Percentiles rank a stretch among this genome's conserved stretches.
phyloP scores from a whole-genome alignment of 1,140 invertebrate genomes.

The Drosophila suzukii region DNA sequence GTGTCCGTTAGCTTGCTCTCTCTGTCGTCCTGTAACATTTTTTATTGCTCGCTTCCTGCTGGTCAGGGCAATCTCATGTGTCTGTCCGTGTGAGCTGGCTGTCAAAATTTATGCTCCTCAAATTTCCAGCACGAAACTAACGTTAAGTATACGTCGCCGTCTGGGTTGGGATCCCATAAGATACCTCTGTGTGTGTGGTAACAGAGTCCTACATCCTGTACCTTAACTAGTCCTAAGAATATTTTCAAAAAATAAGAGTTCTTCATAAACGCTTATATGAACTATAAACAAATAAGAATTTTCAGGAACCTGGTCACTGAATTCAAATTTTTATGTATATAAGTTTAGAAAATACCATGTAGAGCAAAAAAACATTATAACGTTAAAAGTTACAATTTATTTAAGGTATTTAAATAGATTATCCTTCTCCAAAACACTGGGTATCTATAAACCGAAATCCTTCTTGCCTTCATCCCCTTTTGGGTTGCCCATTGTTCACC shows the following conservation, averaged over 20 bases:
- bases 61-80: slow-evolving; percentile 45
- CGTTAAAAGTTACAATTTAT: too few species aligned
- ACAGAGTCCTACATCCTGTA: not conserved
- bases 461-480: slow-evolving; percentile 4
- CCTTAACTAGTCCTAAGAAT: not conserved
- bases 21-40: slow-evolving; percentile 26
- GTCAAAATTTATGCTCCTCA: slow-evolving; percentile 72
- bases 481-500: slow-evolving; percentile 26
- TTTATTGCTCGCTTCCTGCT: slow-evolving; percentile 69
- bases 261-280: too few species aligned
- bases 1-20: slow-evolving; percentile 6
- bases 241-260: not conserved
- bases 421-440: not conserved
- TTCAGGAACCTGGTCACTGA: too few species aligned
- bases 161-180: slow-evolving; percentile 8
- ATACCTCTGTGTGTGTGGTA: not conserved
- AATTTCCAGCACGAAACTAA: slow-evolving; percentile 51
- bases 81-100: slow-evolving; percentile 44
- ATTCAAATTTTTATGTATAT: too few species aligned
- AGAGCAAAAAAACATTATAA: too few species aligned
- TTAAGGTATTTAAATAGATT: too few species aligned
- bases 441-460: not conserved
- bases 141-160: slow-evolving; percentile 53
- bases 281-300: too few species aligned
- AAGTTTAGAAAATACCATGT: too few species aligned